These are phyloP conservation scores for Tragulus kanchil DNA, from an alignment of 2,113 vertebrate genomes.

Conservation along the genomic window DNA sequence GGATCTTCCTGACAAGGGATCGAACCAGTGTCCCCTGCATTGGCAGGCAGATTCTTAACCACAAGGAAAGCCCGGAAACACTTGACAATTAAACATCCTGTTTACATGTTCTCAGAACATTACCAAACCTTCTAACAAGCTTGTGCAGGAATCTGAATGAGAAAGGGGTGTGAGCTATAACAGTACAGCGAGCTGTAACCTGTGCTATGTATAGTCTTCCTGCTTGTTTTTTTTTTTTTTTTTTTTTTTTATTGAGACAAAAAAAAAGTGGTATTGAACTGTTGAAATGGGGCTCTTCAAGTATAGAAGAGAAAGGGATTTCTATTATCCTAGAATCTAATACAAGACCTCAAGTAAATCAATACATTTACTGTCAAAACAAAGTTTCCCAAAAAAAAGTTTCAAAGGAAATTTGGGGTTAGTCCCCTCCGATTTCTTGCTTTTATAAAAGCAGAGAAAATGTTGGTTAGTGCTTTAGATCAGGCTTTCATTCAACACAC, in stretches of 20 bases:
- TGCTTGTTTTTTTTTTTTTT: background rate
- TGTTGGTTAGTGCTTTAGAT: background rate
- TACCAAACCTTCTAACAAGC: background rate
- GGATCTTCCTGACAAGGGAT: background rate
- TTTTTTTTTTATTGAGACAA: background rate
- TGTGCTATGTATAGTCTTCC: background rate
- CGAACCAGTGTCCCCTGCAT: background rate
- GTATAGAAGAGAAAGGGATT: background rate
- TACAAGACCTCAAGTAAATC: background rate
- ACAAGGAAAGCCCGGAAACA: background rate
- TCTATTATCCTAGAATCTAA: conserved; percentile 34
- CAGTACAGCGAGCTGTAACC: background rate
- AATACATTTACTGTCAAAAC: conserved; percentile 49
- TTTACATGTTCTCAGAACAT: background rate
- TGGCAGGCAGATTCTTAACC: background rate
- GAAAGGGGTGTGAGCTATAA: background rate
- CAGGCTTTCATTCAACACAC: conserved; percentile 40
- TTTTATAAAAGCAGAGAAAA: conserved; percentile 39
- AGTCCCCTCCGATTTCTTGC: background rate
- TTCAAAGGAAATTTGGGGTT: background rate
- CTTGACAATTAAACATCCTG: background rate
- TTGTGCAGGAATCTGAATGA: background rate
- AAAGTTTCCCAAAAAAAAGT: conserved; percentile 17
- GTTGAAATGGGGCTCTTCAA: conserved; percentile 14
- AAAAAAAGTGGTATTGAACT: background rate